Base-by-base conservation (phyloP, 1,140 invertebrate species). In the Procambarus clarkii region DNA sequence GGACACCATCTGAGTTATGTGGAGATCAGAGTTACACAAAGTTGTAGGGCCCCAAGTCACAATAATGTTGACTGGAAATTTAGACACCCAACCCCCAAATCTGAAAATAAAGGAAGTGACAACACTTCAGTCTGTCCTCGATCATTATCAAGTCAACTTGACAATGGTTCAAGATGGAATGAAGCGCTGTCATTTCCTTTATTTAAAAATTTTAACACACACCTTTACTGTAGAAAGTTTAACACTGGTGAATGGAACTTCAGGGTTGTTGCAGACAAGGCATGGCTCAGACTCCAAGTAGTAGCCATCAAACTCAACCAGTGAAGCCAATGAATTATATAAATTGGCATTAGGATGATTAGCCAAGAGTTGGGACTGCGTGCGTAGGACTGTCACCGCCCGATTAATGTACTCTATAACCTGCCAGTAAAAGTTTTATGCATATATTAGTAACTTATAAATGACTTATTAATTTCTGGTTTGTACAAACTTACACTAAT, bases 231-330 rank as follows among this genome's bases (percentile, higher is more conserved):
- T 96, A 0, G 98, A 98, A 58, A 99, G 95, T 95, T 99, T 99
- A 71, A 99, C 97, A 89, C 97, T 98, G 0, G 97, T 95, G 95
- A 98, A 97, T 1, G 98, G 97, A 21, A 99, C 97, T 94, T 99
- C 98, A 0, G 98, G 98, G 95, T 99, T 99, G 94, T 99, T 99
- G 94, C 98, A 99, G 0, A 99, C 98, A 44, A 99, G 95, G 94
- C 98, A 99, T 0, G 98, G 98, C 94, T 99, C 98, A 92, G 98
- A 98, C 95, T 99, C 98, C 64, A 99, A 95, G 94, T 98, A 99
- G 94, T 98, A 99, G 0, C 98, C 98, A 94, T 99, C 98, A 78
- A 99, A 96, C 94, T 99, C 98, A 15, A 99, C 97, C 94, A 98
- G 97, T 7, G 98, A 97, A 79, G 98, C 97, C 46, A 99, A 95